Base-by-base conservation (phyloP, 2,113 vertebrate genomes). In the Cathartes aura region DNA sequence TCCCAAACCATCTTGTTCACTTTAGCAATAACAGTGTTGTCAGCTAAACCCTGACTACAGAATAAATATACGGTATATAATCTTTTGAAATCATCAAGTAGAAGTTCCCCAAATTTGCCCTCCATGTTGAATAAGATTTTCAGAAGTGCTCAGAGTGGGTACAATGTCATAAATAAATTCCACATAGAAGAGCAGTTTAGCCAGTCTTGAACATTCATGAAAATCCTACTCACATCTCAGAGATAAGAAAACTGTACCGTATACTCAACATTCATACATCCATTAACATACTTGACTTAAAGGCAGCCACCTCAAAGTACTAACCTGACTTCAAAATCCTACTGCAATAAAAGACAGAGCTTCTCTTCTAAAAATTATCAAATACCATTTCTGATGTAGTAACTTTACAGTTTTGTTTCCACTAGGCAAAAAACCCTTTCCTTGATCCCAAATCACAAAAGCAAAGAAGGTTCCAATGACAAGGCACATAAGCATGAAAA, bases 1-100 rank as follows among this genome's bases (percentile, higher is more conserved):
- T 99, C 99, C 99, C 99, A 99, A 83, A 99, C 99, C 19, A 45
- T 64, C 70, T 98, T 98, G 97, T 99, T 99, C 91, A 99, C 99
- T 98, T 99, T 99, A 32, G 99, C 99, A 91, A 99, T 98, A 90
- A 99, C 98, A 0, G 99, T 99, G 97, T 98, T 99, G 98, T 99
- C 99, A 42, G 99, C 99, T 38, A 99, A 98, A 53, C 99, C 99
- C 97, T 99, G 99, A 97, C 99, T 99, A 96, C 8, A 94, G 70
- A 81, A 91, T 90, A 94, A 98, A 34, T 30, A 87, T 26, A 66
- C 0, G 3, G 4, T 14, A 70, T 5, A 12, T 7, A 29, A 48
- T 32, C 15, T 52, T 89, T 48, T 21, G 12, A 60, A 84, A 75
- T 68, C 30, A 79, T 5, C 16, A 64, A 55, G n/a, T 4, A 50